A percentile compares a stretch with the other conserved stretches of the same genome.
These are phyloP conservation scores for Globia sparganii DNA, from an alignment of 2,888 invertebrate species.

Conservation along the genomic window DNA sequence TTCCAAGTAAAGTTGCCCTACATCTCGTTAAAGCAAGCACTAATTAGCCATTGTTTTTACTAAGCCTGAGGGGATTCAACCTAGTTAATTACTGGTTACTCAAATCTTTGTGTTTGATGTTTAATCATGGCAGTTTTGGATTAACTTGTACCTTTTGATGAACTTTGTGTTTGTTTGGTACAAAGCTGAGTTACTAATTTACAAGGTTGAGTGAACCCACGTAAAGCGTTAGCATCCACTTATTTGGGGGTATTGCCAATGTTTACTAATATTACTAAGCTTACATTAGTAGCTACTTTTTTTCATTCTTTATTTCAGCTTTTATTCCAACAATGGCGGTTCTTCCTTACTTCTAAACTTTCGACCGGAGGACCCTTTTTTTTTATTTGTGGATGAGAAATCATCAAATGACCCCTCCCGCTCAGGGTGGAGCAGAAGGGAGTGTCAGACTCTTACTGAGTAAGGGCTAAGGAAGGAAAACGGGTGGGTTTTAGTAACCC, in stretches of 20 bases:
- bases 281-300: neutral
- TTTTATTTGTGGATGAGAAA: too few species aligned
- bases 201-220: neutral
- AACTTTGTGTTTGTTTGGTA: constrained; percentile 15
- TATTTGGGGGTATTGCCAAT: neutral
- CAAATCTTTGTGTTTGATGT: constrained; percentile 49
- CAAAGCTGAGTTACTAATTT: constrained; percentile 11
- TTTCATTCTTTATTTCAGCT: neutral
- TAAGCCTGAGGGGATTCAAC: constrained; percentile 20
- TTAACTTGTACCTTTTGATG: constrained; percentile 29
- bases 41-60: constrained; percentile 61
- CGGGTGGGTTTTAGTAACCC: too few species aligned
- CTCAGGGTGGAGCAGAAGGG: too few species aligned
- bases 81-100: constrained; percentile 31
- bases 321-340: neutral
- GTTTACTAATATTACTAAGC: neutral
- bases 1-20: constrained; percentile 3
- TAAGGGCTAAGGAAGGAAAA: too few species aligned
- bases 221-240: neutral
- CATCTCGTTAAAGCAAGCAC: constrained; percentile 33
- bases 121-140: constrained; percentile 39
- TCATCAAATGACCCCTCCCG: too few species aligned
- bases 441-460: too few species aligned
- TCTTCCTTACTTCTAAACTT: too few species aligned
- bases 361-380: neutral